A percentile compares a stretch with the other conserved stretches of the same genome.
phyloP scores from a whole-genome alignment of 2,113 vertebrate species.

The Spea bombifrons region DNA sequence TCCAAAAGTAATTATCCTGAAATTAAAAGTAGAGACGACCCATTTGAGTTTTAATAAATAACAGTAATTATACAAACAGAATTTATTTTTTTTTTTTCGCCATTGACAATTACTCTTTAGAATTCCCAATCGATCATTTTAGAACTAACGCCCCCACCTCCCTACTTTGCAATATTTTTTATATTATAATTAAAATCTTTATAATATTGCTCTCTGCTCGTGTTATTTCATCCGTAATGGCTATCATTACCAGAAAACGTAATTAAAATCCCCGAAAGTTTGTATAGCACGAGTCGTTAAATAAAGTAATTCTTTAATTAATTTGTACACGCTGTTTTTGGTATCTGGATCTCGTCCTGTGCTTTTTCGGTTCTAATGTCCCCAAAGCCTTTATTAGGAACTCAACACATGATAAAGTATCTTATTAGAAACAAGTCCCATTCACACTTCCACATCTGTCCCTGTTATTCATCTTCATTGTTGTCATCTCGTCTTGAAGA shows the following conservation, averaged over 20 bases:
- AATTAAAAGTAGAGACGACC: too few relatives aligned
- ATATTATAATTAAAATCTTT: background rate
- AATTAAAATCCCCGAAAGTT: background rate
- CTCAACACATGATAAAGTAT: constrained; percentile 20
- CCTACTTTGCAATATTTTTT: too few relatives aligned
- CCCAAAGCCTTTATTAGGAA: constrained; percentile 34
- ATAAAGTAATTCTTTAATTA: background rate
- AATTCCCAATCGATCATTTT: too few relatives aligned
- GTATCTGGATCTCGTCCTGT: background rate
- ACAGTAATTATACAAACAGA: too few relatives aligned
- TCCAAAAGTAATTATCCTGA: too few relatives aligned
- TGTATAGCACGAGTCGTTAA: background rate
- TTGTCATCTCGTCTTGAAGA: constrained; percentile 30
- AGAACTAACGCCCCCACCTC: too few relatives aligned
- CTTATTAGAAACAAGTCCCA: constrained; percentile 32
- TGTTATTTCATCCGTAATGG: background rate
- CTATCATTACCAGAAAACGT: background rate
- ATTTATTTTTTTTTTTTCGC: too few relatives aligned
- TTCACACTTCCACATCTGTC: constrained; percentile 21
- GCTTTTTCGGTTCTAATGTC: constrained; percentile 11
- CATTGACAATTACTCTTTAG: too few relatives aligned
- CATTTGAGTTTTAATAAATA: too few relatives aligned
- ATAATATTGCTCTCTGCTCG: background rate
- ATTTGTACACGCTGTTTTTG: background rate
- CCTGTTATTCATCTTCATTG: constrained; percentile 42